Percentiles rank a stretch among this genome's conserved stretches.
Evolutionary conservation across 2,797 vertebrate genomes (phyloP).

Genomic region (Channallabes apus): DNA sequence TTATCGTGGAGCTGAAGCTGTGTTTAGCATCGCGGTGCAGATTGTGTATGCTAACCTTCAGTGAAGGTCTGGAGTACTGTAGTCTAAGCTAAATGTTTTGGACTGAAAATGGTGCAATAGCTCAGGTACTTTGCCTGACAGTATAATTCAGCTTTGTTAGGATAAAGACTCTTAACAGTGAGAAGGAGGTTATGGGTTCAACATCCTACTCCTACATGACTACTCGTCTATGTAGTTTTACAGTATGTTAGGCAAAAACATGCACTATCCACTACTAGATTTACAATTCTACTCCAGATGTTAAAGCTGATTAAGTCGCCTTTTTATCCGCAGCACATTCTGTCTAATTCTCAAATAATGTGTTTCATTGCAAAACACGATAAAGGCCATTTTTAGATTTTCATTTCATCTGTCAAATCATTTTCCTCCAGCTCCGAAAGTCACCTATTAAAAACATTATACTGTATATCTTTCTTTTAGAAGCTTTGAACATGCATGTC

Average conservation of each 20-base stretch:
- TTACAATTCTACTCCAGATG: neutral
- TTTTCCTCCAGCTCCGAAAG: too few relatives aligned
- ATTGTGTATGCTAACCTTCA: slow-evolving; percentile 17
- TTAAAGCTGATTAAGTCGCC: neutral
- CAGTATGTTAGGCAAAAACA: neutral
- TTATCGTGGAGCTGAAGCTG: neutral
- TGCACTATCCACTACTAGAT: neutral
- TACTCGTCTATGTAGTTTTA: neutral
- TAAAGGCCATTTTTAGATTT: too few relatives aligned
- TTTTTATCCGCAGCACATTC: neutral
- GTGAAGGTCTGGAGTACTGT: slow-evolving; percentile 14
- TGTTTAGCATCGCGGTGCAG: slow-evolving; percentile 31
- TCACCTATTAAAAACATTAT: too few relatives aligned
- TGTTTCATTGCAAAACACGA: too few relatives aligned
- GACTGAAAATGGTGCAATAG: neutral
- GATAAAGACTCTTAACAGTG: neutral
- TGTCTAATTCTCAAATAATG: neutral
- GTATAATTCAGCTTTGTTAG: slow-evolving; percentile 21
- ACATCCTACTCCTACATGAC: slow-evolving; percentile 6
- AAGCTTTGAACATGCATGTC: too few relatives aligned
- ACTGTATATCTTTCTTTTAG: too few relatives aligned
- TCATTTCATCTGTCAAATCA: too few relatives aligned
- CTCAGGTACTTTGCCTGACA: neutral
- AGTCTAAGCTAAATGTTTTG: slow-evolving; percentile 17
- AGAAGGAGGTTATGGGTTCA: neutral